A percentile compares a stretch with the other conserved stretches of the same genome.
Conservation (phyloP, 2,888 invertebrate species). For the Cylloceria caligata region DNA sequence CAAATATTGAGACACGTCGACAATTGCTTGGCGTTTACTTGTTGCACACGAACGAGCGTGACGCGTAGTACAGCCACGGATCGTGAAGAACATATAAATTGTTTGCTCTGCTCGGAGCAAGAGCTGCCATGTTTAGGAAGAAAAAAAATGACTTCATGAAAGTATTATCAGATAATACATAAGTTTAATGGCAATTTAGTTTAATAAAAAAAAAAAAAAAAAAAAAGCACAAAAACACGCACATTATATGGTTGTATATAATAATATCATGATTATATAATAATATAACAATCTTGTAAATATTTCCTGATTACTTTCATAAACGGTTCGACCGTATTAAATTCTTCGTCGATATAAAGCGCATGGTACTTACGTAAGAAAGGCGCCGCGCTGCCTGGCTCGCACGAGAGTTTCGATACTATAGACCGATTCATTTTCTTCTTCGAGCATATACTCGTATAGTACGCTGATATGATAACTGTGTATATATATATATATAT, state of each 20-base stretch:
- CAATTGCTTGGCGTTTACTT: constrained; percentile 1
- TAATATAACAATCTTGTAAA: neutral
- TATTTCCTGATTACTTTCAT: constrained; percentile 22
- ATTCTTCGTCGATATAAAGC: constrained; percentile 38
- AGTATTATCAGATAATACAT: constrained; percentile 1
- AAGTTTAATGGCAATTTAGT: neutral
- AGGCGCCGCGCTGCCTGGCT: constrained; percentile 58
- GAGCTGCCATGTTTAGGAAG: neutral
- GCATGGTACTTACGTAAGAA: constrained; percentile 27
- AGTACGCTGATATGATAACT: neutral
- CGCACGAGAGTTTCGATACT: constrained; percentile 43
- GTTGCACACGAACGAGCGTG: constrained; percentile 21
- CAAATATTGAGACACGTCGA: constrained; percentile 41
- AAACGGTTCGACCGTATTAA: constrained; percentile 27
- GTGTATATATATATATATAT: constrained; percentile 1
- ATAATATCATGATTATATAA: neutral
- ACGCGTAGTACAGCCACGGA: neutral
- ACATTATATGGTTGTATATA: neutral
- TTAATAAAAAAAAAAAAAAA: too few relatives aligned
- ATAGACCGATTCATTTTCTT: constrained; percentile 41
- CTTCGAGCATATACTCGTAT: constrained; percentile 24
- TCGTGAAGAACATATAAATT: constrained; percentile 5
- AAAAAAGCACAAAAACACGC: neutral
- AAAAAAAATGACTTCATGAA: constrained; percentile 4
- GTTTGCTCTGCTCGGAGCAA: neutral